Evolutionary conservation across 2,113 vertebrate species (phyloP).

Genomic region (Pipa parva): DNA sequence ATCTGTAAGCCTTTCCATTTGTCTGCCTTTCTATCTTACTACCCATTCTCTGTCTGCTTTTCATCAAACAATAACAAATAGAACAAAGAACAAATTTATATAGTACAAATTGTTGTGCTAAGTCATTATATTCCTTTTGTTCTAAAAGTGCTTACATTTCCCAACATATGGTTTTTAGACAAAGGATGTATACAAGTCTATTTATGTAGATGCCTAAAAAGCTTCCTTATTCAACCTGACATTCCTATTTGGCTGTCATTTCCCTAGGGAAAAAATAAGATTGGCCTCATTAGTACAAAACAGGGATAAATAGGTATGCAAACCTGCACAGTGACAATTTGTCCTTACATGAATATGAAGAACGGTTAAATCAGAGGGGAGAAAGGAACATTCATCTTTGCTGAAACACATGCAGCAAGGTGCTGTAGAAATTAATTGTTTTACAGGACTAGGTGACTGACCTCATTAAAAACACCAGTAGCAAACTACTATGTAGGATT

Average conservation of each 20-base stretch:
- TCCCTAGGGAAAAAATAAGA: slow-evolving; percentile 36
- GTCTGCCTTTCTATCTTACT: too few relatives aligned
- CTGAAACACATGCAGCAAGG: slow-evolving; percentile 45
- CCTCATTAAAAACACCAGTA: slow-evolving; percentile 46
- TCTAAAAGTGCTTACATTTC: background rate
- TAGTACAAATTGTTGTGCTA: background rate
- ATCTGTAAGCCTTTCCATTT: too few relatives aligned
- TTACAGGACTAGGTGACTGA: slow-evolving; percentile 45
- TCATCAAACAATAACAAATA: too few relatives aligned
- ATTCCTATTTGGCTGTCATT: slow-evolving; percentile 38
- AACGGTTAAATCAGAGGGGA: slow-evolving; percentile 35
- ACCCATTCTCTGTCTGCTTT: too few relatives aligned
- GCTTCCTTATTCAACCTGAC: slow-evolving; percentile 4
- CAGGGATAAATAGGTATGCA: slow-evolving; percentile 31
- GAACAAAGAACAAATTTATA: too few relatives aligned
- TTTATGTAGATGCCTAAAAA: slow-evolving; percentile 12
- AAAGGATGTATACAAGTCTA: slow-evolving; percentile 3
- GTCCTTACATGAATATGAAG: slow-evolving; percentile 44
- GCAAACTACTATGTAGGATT: slow-evolving; percentile 35
- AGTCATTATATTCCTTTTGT: background rate
- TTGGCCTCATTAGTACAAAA: slow-evolving; percentile 44
- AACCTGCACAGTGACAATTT: slow-evolving; percentile 42
- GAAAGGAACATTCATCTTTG: slow-evolving; percentile 39
- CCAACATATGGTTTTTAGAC: background rate
- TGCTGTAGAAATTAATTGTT: slow-evolving; percentile 49